Conservation (phyloP, 2,797 vertebrate species). For the Trachops cirrhosus region DNA sequence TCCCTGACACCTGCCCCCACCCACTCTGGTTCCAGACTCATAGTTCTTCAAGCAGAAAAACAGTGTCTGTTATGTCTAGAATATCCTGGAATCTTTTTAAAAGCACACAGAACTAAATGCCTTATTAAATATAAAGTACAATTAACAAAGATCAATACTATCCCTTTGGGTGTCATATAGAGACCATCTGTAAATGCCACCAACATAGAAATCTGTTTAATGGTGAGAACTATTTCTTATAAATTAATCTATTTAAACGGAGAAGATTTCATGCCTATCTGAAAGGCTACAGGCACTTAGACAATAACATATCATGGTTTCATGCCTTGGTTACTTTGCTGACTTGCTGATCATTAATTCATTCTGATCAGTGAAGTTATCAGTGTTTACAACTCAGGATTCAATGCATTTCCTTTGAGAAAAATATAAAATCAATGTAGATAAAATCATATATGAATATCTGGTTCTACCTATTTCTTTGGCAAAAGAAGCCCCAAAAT, state of each 20-base stretch:
- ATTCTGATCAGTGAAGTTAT: neutral
- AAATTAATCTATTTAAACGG: neutral
- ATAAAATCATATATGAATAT: neutral
- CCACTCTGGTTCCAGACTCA: neutral
- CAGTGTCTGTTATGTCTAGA: neutral
- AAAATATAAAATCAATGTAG: neutral
- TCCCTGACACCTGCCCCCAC: neutral
- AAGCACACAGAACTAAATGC: neutral
- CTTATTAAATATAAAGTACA: neutral
- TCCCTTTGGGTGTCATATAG: neutral
- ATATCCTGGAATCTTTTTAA: neutral
- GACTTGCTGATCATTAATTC: neutral
- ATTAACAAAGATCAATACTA: neutral
- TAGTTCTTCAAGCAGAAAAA: neutral
- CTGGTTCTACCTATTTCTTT: neutral
- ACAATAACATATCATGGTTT: neutral
- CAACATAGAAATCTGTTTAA: neutral
- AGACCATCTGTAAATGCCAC: neutral
- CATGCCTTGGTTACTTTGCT: neutral
- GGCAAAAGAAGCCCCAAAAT: neutral
- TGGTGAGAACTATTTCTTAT: neutral
- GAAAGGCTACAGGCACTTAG: neutral
- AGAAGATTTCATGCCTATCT: neutral
- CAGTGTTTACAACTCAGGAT: neutral
- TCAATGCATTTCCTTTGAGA: neutral